Percentiles rank a stretch among this genome's conserved stretches.
Evolutionary conservation across 2,888 invertebrate species (phyloP).

Genomic region (Pecten maximus): DNA sequence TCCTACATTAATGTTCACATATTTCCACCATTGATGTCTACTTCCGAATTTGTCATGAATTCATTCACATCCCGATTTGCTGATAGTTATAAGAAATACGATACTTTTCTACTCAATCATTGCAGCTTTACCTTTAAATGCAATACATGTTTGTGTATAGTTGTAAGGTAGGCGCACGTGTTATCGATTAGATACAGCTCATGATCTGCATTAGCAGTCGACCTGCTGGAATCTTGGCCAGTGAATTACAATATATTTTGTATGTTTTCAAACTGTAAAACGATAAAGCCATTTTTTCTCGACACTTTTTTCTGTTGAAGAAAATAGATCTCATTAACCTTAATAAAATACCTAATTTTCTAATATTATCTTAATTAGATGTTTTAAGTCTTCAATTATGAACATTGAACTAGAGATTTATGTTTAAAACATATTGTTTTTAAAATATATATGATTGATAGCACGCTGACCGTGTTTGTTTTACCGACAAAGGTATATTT

Average conservation of each 20-base stretch:
- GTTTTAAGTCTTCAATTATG: too few species aligned
- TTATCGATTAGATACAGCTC: not conserved
- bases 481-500: too few species aligned
- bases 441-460: too few species aligned
- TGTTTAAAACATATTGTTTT: too few species aligned
- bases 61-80: conserved; percentile 22
- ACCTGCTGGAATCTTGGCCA: not conserved
- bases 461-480: too few species aligned
- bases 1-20: not conserved
- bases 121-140: not conserved
- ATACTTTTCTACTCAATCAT: conserved; percentile 8
- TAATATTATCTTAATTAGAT: too few species aligned
- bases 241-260: not conserved
- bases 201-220: not conserved
- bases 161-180: not conserved
- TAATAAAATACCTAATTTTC: too few species aligned
- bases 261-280: not conserved
- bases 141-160: not conserved
- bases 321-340: too few species aligned
- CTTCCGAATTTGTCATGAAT: conserved; percentile 20
- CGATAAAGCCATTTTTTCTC: too few species aligned
- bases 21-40: not conserved
- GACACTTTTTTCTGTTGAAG: too few species aligned
- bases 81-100: conserved; percentile 11
- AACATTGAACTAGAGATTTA: too few species aligned